Evolutionary conservation across 2,888 invertebrate species (phyloP).

Genomic region (Schizotus pectinicornis): DNA sequence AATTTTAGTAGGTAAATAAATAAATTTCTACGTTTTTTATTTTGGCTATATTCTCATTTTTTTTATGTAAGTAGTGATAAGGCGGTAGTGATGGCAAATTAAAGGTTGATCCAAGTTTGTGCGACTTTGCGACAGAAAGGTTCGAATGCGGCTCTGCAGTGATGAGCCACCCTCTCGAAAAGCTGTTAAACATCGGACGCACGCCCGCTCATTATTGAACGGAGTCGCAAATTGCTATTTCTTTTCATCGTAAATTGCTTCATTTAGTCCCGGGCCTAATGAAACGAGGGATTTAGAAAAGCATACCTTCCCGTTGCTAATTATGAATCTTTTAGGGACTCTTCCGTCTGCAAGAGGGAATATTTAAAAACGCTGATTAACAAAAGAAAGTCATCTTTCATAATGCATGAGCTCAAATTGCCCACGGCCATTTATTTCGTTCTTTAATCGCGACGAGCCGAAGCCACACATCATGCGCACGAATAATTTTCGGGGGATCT

Average conservation of each 20-base stretch:
- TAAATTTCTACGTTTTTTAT: too few species aligned
- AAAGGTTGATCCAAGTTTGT: neutral
- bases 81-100: neutral
- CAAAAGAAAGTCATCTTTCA: constrained; percentile 1
- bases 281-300: constrained; percentile 26
- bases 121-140: neutral
- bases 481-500: too few species aligned
- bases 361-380: constrained; percentile 18
- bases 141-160: neutral
- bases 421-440: neutral
- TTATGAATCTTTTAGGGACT: constrained; percentile 16
- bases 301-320: constrained; percentile 16
- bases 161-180: constrained; percentile 20
- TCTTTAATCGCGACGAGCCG: too few species aligned
- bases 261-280: constrained; percentile 42
- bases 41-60: neutral
- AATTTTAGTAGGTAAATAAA: too few species aligned
- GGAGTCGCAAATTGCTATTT: constrained; percentile 47
- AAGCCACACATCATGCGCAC: too few species aligned
- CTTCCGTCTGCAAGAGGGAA: constrained; percentile 12
- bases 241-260: constrained; percentile 52
- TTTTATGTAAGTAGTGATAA: neutral
- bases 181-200: constrained; percentile 38
- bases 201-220: constrained; percentile 45
- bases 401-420: neutral